Percentiles rank a stretch among this genome's conserved stretches.
phyloP scores from a whole-genome alignment of 1,140 invertebrate genomes.

The Paramacrobiotus metropolitanus region DNA sequence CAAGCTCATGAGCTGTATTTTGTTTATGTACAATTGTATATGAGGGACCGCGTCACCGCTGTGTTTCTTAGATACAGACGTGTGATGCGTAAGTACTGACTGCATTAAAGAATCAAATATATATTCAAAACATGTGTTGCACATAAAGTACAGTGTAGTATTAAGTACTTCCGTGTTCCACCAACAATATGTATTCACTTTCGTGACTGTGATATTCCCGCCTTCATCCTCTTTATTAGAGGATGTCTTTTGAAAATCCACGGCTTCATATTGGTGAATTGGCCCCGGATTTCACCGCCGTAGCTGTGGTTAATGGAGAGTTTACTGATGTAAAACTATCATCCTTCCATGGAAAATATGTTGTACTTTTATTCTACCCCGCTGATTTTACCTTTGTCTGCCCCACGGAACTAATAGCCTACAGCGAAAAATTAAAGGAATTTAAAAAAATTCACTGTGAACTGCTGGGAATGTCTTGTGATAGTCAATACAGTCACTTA shows the following conservation, averaged over 20 bases:
- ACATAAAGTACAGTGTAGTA: too few relatives aligned
- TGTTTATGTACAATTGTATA: too few relatives aligned
- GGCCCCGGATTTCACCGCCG: neutral
- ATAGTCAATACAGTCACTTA: conserved; percentile 27
- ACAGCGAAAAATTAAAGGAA: conserved; percentile 47
- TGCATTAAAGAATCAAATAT: too few relatives aligned
- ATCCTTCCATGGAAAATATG: neutral
- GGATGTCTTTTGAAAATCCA: neutral
- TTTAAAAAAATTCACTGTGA: conserved; percentile 39
- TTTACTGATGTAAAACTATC: neutral
- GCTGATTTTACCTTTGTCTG: conserved; percentile 36
- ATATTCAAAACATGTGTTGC: too few relatives aligned
- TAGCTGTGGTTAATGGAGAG: neutral
- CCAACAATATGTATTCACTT: too few relatives aligned
- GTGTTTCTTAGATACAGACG: too few relatives aligned
- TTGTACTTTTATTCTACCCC: neutral
- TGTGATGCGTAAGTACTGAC: too few relatives aligned
- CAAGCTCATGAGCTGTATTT: too few relatives aligned
- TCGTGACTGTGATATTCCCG: too few relatives aligned
- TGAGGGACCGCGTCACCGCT: too few relatives aligned
- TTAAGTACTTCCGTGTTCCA: too few relatives aligned
- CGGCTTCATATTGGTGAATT: neutral
- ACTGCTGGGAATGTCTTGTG: conserved; percentile 23
- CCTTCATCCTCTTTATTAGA: too few relatives aligned
- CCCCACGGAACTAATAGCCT: conserved; percentile 69